Conservation (phyloP, 2,113 vertebrate species). For the Meleagris gallopavo region DNA sequence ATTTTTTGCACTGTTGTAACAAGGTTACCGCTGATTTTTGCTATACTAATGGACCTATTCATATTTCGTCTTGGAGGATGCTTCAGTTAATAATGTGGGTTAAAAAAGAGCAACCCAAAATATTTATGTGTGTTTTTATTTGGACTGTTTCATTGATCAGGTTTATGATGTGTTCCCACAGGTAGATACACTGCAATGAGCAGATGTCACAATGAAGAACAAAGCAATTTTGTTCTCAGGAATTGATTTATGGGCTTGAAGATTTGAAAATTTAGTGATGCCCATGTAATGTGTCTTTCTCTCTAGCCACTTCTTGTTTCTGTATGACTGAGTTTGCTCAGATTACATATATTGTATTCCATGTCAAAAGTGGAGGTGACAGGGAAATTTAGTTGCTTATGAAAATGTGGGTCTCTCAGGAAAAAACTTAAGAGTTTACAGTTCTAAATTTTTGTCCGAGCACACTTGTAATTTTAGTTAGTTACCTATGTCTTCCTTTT, state of each 20-base stretch:
- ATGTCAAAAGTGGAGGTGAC: not conserved
- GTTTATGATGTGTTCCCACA: not conserved
- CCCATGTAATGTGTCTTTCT: not conserved
- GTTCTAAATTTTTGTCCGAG: not conserved
- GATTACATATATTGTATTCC: not conserved
- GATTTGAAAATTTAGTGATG: not conserved
- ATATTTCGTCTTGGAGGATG: not conserved
- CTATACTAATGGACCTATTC: not conserved
- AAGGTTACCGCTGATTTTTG: not conserved
- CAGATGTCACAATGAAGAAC: not conserved
- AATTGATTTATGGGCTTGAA: not conserved
- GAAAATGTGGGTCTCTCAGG: not conserved
- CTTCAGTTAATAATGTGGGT: not conserved
- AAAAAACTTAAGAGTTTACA: rapidly evolving
- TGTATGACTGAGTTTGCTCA: not conserved
- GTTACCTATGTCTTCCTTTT: not conserved
- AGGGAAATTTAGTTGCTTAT: not conserved
- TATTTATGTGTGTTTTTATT: not conserved
- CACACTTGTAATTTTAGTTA: not conserved
- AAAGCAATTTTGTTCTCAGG: not conserved
- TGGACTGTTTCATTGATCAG: not conserved
- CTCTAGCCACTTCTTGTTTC: not conserved
- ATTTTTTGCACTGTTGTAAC: not conserved
- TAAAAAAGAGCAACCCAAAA: not conserved
- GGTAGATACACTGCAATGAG: not conserved